Evolutionary conservation across 2,113 vertebrate genomes (phyloP).

Genomic region (Nettapus auritus): DNA sequence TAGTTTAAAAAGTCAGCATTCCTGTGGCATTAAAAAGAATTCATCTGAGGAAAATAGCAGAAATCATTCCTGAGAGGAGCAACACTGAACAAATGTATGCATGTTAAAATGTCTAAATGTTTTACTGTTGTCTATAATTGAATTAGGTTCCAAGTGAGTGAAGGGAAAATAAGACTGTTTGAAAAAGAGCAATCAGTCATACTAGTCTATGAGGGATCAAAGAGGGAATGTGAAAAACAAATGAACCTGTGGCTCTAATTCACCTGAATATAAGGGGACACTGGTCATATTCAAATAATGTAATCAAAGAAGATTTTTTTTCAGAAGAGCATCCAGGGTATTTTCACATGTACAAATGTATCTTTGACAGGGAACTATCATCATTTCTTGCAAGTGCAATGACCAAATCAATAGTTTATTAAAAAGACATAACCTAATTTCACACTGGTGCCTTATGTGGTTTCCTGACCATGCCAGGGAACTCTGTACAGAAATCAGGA

Average conservation of each 20-base stretch:
- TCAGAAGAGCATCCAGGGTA: background rate
- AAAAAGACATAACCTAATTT: background rate
- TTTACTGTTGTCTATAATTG: conserved; percentile 31
- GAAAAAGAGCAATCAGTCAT: background rate
- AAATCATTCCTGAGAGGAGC: background rate
- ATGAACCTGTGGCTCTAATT: background rate
- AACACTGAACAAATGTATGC: background rate
- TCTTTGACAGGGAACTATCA: background rate
- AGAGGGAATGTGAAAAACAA: background rate
- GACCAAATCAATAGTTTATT: background rate
- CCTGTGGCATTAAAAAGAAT: conserved; percentile 35
- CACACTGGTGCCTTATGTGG: background rate
- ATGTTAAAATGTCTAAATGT: background rate
- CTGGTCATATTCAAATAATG: background rate
- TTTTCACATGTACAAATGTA: background rate
- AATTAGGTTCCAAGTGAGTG: conserved; percentile 18
- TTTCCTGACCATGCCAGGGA: background rate
- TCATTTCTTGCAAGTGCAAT: background rate
- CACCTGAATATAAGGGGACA: background rate
- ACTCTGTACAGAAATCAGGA: background rate
- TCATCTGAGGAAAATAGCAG: conserved; percentile 26
- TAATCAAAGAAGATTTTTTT: background rate
- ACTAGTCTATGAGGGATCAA: background rate
- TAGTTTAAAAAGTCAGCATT: conserved; percentile 26
- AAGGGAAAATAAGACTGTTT: background rate